phyloP scores from a whole-genome alignment of 2,888 invertebrate species.

The Drosophila trichaetosa region DNA sequence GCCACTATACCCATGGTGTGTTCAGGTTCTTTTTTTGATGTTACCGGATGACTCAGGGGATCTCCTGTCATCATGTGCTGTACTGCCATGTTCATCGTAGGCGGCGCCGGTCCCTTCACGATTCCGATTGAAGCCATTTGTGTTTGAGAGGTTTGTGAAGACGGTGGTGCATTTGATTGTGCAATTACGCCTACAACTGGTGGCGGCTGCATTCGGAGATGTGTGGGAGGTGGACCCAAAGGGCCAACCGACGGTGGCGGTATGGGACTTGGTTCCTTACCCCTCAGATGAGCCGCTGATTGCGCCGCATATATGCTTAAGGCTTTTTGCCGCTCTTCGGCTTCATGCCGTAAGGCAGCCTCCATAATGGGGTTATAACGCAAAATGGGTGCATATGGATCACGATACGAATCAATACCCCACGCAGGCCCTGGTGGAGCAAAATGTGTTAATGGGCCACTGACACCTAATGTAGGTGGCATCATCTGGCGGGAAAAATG shows the following conservation, averaged over 20 bases:
- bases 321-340: conserved; percentile 92
- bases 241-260: conserved; percentile 82
- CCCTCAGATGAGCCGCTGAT: conserved; percentile 84
- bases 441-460: conserved; percentile 87
- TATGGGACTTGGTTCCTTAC: conserved; percentile 85
- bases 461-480: conserved; percentile 85
- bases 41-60: conserved; percentile 64
- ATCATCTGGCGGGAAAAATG: conserved; percentile 86
- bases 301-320: conserved; percentile 90
- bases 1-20: conserved; percentile 61
- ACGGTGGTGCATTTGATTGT: conserved; percentile 26
- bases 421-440: conserved; percentile 87
- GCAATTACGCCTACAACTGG: conserved; percentile 32
- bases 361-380: conserved; percentile 93
- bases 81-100: conserved; percentile 61
- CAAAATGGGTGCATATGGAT: conserved; percentile 88
- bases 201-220: conserved; percentile 83
- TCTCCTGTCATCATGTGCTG: conserved; percentile 81
- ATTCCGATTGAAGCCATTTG: conserved; percentile 45
- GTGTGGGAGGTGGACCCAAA: conserved; percentile 77
- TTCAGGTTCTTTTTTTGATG: conserved; percentile 67
- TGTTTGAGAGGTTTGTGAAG: conserved; percentile 36
- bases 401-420: conserved; percentile 88
- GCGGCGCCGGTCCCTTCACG: conserved; percentile 42
- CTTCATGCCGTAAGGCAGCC: conserved; percentile 91